Evolutionary conservation across 1,140 invertebrate genomes (phyloP), one percentile per base, ranked within the genome.

Genomic region (Nephotettix cincticeps): DNA sequence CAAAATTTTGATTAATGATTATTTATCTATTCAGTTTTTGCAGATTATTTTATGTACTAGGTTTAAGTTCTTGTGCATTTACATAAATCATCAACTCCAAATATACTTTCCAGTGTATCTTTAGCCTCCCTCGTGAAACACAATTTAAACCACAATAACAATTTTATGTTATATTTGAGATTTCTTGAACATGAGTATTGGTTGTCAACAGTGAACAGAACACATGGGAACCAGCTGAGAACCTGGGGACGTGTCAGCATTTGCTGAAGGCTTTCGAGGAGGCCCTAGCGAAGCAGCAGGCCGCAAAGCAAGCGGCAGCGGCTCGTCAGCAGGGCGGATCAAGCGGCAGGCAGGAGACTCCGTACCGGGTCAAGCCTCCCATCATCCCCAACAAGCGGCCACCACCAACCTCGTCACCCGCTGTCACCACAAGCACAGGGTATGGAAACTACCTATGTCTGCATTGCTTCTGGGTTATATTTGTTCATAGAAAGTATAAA

Each of bases 211-310:
- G 88, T 76, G 89, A 91, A 70, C 85, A 89, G 68, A 92, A 91
- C 79, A 92, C 91, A 14, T 94, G 92, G 92, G 92, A 94, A 77
- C 89, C 91, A 1, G 84, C 87, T 21, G 85, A 89, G 51, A 88
- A 90, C 76, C 85, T 93, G 72, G 84, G 87, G 45, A 87, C 88
- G 6, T 93, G 91, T 76, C 90, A 91, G 77, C 85, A 87, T 77
- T 79, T 93, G 25, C 78, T 93, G 23, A 90, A 93, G 69, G 90
- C 90, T 61, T 94, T 93, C 78, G 91, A 94, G 79, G 88, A 89
- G 73, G 90, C 91, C 77, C 80, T 92, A 14, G 89, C 89, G 0
- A 86, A 89, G 6, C 89, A 92, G 75, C 91, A 91, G 77, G 88
- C 90, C 70, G 81, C 88, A 9, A 91, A 77, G 84, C 86, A 14